A percentile compares a stretch with the other conserved stretches of the same genome.
These are phyloP conservation scores for Rhinolophus sinicus DNA, from an alignment of 2,113 vertebrate species.

Conservation along the genomic window DNA sequence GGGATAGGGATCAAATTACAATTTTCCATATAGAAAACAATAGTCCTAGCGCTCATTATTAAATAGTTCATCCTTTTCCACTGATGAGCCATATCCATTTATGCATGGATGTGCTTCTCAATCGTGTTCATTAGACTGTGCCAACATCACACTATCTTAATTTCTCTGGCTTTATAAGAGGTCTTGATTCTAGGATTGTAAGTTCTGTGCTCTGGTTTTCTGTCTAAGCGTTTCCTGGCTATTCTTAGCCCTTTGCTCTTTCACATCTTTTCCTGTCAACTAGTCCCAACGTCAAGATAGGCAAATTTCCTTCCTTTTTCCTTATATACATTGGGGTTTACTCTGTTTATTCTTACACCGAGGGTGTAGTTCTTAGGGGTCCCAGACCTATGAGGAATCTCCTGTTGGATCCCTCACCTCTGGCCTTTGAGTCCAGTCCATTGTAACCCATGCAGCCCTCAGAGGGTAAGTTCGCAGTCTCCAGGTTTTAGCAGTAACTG, in stretches of 20 bases:
- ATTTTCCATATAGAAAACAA: background rate
- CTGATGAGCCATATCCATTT: background rate
- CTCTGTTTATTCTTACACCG: background rate
- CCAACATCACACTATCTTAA: background rate
- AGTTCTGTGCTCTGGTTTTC: background rate
- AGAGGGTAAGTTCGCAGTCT: background rate
- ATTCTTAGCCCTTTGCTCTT: background rate
- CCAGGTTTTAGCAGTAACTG: background rate
- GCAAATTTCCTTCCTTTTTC: background rate
- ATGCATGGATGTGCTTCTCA: too few relatives aligned
- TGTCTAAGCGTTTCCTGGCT: background rate
- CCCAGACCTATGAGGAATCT: background rate
- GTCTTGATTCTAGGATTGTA: background rate
- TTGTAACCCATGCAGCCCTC: background rate
- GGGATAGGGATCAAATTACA: background rate
- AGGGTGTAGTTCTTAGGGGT: background rate
- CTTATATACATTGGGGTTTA: background rate
- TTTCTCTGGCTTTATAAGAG: background rate
- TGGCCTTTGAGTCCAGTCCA: background rate
- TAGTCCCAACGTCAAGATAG: background rate
- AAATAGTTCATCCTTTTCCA: background rate
- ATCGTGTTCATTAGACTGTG: background rate
- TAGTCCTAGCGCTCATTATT: background rate
- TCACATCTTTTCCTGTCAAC: background rate
- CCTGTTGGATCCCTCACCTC: background rate